phyloP scores from a whole-genome alignment of 2,888 invertebrate species.

The Shargacucullia verbasci region DNA sequence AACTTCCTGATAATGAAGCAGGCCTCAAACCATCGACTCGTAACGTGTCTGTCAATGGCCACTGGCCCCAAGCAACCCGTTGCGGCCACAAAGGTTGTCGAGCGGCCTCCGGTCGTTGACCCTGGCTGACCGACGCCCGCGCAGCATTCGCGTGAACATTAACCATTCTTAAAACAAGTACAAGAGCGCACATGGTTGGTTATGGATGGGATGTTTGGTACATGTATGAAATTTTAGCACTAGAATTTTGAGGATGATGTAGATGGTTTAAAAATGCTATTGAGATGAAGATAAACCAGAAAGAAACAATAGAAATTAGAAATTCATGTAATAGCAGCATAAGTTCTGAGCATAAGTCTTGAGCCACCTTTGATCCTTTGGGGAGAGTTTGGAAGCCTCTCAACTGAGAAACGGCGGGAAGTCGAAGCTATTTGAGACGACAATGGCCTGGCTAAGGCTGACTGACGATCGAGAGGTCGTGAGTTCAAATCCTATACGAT shows the following conservation, averaged over 20 bases:
- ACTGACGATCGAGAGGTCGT: constrained; percentile 1
- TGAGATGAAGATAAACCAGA: no score
- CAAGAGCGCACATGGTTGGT: constrained; percentile 37
- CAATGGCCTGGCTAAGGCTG: constrained; percentile 2
- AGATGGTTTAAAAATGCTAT: no score
- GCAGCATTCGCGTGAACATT: constrained; percentile 74
- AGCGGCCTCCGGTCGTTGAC: constrained; percentile 78
- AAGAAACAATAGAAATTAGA: no score
- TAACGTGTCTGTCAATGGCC: constrained; percentile 66
- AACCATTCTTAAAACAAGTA: constrained; percentile 55
- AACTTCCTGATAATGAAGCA: not conserved
- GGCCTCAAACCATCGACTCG: constrained; percentile 47
- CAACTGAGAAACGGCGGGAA: no score
- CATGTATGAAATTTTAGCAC: no score
- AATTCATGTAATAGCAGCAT: no score
- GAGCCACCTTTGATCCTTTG: no score
- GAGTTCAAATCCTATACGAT: constrained; percentile 4
- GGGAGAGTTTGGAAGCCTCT: no score
- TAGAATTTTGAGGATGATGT: no score
- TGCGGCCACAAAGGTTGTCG: constrained; percentile 81
- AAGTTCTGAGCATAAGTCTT: no score
- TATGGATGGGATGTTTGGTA: constrained; percentile 14
- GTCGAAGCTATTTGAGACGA: constrained; percentile 2
- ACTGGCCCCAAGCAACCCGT: constrained; percentile 68
- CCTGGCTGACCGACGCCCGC: constrained; percentile 82